These are phyloP conservation scores for Tiphia femorata DNA, from an alignment of 2,888 invertebrate genomes.

Conservation along the genomic window DNA sequence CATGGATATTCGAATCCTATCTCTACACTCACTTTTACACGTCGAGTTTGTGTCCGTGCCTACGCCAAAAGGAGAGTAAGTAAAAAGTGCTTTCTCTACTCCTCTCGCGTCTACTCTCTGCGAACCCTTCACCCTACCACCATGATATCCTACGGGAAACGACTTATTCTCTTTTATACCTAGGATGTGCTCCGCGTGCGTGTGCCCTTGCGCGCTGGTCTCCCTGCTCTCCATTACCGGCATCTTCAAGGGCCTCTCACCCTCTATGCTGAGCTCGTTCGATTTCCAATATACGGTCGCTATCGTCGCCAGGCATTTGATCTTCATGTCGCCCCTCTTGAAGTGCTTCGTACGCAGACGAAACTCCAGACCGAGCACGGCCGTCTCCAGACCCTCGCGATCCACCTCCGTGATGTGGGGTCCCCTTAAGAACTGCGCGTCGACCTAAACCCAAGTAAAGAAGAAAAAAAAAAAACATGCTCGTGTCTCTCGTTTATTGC, in stretches of 20 bases:
- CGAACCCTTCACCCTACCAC: too few relatives aligned
- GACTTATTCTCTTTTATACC: constrained; percentile 67
- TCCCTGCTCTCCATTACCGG: constrained; percentile 84
- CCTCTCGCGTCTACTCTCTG: too few relatives aligned
- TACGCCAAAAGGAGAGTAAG: too few relatives aligned
- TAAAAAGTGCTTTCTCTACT: too few relatives aligned
- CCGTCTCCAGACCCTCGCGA: constrained; percentile 80
- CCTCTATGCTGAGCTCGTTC: constrained; percentile 90
- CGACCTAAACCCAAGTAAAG: constrained; percentile 60
- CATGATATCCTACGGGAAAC: too few relatives aligned
- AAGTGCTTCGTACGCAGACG: constrained; percentile 85
- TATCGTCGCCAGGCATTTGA: constrained; percentile 91
- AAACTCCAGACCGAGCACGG: constrained; percentile 84
- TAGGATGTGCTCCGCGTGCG: constrained; percentile 82
- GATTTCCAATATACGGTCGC: constrained; percentile 88
- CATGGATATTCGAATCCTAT: too few relatives aligned
- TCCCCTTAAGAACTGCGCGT: constrained; percentile 68
- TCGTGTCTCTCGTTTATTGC: too few relatives aligned
- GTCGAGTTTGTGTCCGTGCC: too few relatives aligned
- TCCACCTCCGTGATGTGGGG: constrained; percentile 71
- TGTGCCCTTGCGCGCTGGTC: constrained; percentile 71
- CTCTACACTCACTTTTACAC: too few relatives aligned
- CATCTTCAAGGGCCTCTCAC: constrained; percentile 76
- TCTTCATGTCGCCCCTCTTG: constrained; percentile 86
- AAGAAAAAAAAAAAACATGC: neutral